Base-by-base conservation (phyloP, 2,888 invertebrate genomes). In the Spicauda simplicius region DNA sequence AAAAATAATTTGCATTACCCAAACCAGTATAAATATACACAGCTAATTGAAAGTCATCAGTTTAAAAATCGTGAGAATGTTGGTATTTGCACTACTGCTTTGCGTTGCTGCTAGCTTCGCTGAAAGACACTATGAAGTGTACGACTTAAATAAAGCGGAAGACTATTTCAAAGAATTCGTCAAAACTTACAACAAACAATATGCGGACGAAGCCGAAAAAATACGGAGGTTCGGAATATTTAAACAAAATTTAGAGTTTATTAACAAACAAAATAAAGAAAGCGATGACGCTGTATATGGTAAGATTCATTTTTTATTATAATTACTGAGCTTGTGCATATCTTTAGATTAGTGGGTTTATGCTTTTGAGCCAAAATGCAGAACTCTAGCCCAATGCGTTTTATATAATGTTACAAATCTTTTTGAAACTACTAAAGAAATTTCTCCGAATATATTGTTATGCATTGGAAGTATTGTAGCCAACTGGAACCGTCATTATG, bases 141-240 rank as follows among this genome's bases (percentile, higher is more conserved):
- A 59, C n/a, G 19, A 18, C 11, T 12, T 41, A 54, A 45, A 65
- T n/a, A 0, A 45, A 0, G 53, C 53, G 10, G 30, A 53, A 11
- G n/a, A 12, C 10, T 54, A 19, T 16, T 65, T 65, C 59, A 45
- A 59, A 11, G 65, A 65, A 0, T 65, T 65, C 30, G 54, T 65
- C 11, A 45, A 11, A 10, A 48, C 59, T 3, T n/a, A 53, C 54
- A 18, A 65, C n/a, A 65, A 65, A 45, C 16, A 54, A 3, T 65
- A 65, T n/a, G 18, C n/a, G 2, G 14, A 45, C 33, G 59, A 59
- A 54, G 53, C 10, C 7, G 65, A 65, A 11, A 59, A 65, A 33
- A 16, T 11, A 7, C 11, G 19, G 65, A 54, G 65, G 8, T 59
- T 65, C 14, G 45, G 54, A 25, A 65, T 65, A 45, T 65, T 65